Base-by-base conservation (phyloP, 1,140 invertebrate species). In the Vanessa tameamea region DNA sequence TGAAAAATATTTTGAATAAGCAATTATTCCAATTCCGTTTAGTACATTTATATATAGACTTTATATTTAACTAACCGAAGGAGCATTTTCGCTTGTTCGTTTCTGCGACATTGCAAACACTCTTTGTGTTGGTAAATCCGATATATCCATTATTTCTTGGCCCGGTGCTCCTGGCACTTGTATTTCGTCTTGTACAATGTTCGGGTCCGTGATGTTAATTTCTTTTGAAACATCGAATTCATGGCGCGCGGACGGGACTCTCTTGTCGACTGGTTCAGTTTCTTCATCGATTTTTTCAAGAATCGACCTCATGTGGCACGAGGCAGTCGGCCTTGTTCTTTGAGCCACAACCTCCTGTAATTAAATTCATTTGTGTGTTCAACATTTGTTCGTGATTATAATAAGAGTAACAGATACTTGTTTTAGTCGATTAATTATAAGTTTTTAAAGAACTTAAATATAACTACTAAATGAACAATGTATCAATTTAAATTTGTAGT, bases 91-190 rank as follows among this genome's bases (percentile, higher is more conserved):
- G 6, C 64, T 69, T 0, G 66, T 57, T 9, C 83, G 75, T 51
- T 84, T 84, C 5, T 78, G 57, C 0, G 83, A 81, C 0, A 77
- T 4, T 0, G 76, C 77, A 3, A 78, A 68, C 26, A 90, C 23
- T 15, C 81, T 79, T 37, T 89, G 88, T n/a, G 87, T 90, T 0
- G 78, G 85, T 23, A 88, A 66, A 15, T 87, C 80, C 0, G 81
- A 71, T 48, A 86, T 78, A 12, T 71, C 69, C 50, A 48, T 50
- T 51, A 64, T 13, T 31, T 73, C 47, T 20, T 68, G 57, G 2
- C 20, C 69, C 16, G 13, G 61, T 3, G 31, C 59, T 6, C 8
- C 9, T 59, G 55, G 1, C 12, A 37, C 63, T 50, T 64, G 59
- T 64, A 61, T 1, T 57, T 57, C 53, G 2, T 57, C 20, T 57